phyloP scores from a whole-genome alignment of 2,888 invertebrate genomes.

The Zaprionus obscuricornis region DNA sequence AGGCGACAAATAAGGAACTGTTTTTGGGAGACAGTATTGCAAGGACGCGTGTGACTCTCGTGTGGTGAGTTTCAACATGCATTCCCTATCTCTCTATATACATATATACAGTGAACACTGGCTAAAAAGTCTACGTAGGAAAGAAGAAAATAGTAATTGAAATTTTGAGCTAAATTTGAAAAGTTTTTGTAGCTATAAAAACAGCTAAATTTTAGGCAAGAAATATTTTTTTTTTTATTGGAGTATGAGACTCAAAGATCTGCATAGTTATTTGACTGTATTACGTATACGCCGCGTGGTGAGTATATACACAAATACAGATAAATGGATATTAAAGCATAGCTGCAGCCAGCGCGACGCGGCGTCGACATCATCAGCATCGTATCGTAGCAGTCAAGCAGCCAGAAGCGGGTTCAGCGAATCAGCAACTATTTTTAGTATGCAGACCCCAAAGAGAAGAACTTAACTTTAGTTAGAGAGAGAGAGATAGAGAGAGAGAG shows the following conservation, averaged over 20 bases:
- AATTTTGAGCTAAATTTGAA: no score
- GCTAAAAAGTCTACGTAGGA: background rate
- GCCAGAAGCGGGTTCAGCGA: no score
- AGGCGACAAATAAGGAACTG: slow-evolving; percentile 25
- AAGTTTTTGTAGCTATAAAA: no score
- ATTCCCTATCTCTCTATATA: no score
- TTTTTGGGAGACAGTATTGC: slow-evolving; percentile 28
- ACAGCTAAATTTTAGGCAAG: no score
- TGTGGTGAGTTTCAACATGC: slow-evolving; percentile 64
- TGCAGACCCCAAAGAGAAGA: slow-evolving; percentile 17
- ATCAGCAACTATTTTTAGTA: slow-evolving; percentile 41
- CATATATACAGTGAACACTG: slow-evolving; percentile 38
- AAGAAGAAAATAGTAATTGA: background rate
- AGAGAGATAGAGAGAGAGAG: no score
- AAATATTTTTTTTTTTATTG: slow-evolving; percentile 1
- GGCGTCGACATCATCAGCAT: no score
- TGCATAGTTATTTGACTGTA: slow-evolving; percentile 8
- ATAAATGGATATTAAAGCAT: slow-evolving; percentile 22
- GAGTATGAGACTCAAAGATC: no score
- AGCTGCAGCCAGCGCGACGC: slow-evolving; percentile 5
- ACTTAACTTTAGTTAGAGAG: background rate
- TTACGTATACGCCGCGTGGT: slow-evolving; percentile 72
- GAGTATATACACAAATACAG: slow-evolving; percentile 11
- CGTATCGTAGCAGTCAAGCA: no score
- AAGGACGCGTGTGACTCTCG: slow-evolving; percentile 37